These are phyloP conservation scores for Bufo bufo DNA, from an alignment of 2,113 vertebrate genomes.

Conservation along the genomic window DNA sequence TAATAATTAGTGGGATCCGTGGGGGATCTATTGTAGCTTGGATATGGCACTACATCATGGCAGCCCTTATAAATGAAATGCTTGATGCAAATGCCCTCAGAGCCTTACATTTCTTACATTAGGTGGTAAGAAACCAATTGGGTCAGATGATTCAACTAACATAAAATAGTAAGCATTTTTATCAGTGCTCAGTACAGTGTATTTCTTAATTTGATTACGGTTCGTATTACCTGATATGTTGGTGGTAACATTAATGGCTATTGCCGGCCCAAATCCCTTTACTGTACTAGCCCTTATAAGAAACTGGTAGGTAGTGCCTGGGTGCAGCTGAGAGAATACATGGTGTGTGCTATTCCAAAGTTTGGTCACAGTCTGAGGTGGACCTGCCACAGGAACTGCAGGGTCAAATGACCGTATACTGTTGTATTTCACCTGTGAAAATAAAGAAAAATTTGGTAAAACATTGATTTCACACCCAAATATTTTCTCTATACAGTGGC, in stretches of 20 bases:
- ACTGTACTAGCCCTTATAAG: conserved; percentile 91
- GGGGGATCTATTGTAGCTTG: background rate
- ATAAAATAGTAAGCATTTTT: too few relatives aligned
- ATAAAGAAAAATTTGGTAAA: background rate
- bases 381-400: conserved; percentile 87
- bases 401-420: conserved; percentile 93
- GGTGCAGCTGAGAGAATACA: conserved; percentile 89
- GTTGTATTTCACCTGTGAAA: conserved; percentile 87
- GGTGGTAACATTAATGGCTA: conserved; percentile 91
- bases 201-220: background rate
- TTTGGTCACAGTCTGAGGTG: conserved; percentile 85
- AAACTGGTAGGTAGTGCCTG: conserved; percentile 96
- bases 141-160: background rate
- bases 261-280: conserved; percentile 92
- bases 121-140: background rate
- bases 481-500: too few relatives aligned
- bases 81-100: background rate
- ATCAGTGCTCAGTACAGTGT: background rate
- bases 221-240: conserved; percentile 91
- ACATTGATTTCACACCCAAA: background rate
- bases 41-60: background rate
- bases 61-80: background rate
- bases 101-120: background rate
- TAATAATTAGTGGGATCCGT: too few relatives aligned
- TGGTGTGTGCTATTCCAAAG: conserved; percentile 91